Percentiles rank a stretch among this genome's conserved stretches.
phyloP scores from a whole-genome alignment of 2,113 vertebrate genomes.

The Seriola dumerili region DNA sequence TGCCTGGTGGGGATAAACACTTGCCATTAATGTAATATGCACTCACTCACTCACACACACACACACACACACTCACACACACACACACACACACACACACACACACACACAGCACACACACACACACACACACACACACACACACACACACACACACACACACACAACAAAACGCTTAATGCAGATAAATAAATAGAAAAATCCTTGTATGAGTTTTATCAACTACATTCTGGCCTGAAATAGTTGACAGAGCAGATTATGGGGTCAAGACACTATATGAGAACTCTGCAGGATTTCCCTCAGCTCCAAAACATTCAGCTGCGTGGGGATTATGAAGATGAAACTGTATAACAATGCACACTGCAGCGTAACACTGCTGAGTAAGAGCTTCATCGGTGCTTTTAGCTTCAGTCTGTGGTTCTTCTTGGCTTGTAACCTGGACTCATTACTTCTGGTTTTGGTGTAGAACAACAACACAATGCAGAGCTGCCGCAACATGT shows the following conservation, averaged over 20 bases:
- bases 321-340: constrained; percentile 48
- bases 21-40: constrained; percentile 20
- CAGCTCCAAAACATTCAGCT: constrained; percentile 33
- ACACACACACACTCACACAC: constrained; percentile 23
- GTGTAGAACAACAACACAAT: not conserved
- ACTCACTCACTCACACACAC: not conserved
- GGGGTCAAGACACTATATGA: constrained; percentile 28
- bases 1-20: constrained; percentile 20
- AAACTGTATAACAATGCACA: constrained; percentile 31
- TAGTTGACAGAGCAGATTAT: constrained; percentile 44
- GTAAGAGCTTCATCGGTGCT: constrained; percentile 27
- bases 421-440: not conserved
- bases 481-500: not conserved
- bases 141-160: constrained; percentile 27
- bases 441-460: constrained; percentile 16
- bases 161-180: constrained; percentile 9
- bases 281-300: constrained; percentile 33
- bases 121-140: not conserved
- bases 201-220: constrained; percentile 20
- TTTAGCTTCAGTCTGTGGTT: not conserved
- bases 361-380: constrained; percentile 24
- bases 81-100: not conserved
- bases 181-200: constrained; percentile 28
- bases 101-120: not conserved
- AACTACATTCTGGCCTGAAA: constrained; percentile 23